A percentile compares a stretch with the other conserved stretches of the same genome.
phyloP scores from a whole-genome alignment of 2,113 vertebrate genomes.

The Dicrurus megarhynchus region DNA sequence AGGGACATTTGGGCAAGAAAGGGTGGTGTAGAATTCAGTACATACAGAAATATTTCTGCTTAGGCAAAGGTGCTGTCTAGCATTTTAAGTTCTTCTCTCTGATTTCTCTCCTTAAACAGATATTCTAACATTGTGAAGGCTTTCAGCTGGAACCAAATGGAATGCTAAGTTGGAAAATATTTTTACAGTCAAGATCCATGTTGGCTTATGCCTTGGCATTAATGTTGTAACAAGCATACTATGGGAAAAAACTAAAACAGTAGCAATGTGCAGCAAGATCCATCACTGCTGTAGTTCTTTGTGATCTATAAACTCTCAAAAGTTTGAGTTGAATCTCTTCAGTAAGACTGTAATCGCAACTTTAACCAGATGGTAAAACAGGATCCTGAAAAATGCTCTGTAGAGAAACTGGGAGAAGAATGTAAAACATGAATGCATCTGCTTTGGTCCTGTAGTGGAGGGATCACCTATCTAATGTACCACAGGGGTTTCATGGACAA shows the following conservation, averaged over 20 bases:
- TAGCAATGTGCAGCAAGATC: background rate
- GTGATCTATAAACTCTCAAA: background rate
- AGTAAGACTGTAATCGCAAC: background rate
- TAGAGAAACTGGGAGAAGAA: background rate
- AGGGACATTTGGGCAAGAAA: background rate
- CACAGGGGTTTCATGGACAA: background rate
- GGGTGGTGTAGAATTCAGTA: background rate
- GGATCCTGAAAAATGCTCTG: background rate
- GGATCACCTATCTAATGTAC: background rate
- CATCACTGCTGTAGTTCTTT: background rate
- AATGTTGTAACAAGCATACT: background rate
- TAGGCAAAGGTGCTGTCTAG: background rate
- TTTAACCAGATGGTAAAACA: background rate
- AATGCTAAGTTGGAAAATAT: background rate
- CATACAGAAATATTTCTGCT: background rate
- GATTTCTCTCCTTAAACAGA: background rate
- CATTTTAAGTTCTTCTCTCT: background rate
- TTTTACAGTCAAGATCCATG: background rate
- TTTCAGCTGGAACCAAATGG: constrained; percentile 9
- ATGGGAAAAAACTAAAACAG: background rate
- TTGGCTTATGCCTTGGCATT: background rate
- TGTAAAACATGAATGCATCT: background rate
- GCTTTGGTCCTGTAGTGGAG: constrained; percentile 13
- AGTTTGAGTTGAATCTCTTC: background rate
- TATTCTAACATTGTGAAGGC: background rate